Evolutionary conservation across 2,113 vertebrate genomes (phyloP), one percentile per base, ranked within the genome.

Genomic region (Engystomops pustulosus): DNA sequence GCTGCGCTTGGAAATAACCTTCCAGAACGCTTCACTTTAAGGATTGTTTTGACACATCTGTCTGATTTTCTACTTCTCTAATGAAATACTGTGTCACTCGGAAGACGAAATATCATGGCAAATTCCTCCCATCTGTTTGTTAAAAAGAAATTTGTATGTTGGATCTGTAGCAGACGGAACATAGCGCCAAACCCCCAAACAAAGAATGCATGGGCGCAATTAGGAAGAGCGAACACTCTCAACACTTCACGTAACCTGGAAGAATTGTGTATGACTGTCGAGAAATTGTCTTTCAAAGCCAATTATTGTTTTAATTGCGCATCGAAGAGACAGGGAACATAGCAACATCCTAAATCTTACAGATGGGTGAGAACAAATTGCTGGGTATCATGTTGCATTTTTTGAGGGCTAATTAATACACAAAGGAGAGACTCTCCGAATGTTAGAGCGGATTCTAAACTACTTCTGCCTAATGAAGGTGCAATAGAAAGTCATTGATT

Each of bases 241-340:
- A 75, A 65, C 55, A 36, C 44, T 62, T 41, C 51, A 32, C 34
- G 27, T 65, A 44, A 65, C 27, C 81, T 67, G 41, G 15, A 45
- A 65, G 53, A 75, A 62, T 36, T 76, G 23, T 45, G 76, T 30
- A 36, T 47, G 41, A 32, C 58, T 32, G 49, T 58, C 17, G 25
- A 44, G 45, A 69, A 84, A 27, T n/a, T 78, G 62, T 38, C 32
- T 53, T 49, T 68, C 44, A 77, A 44, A 78, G 72, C 30, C 67
- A 71, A 81, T 84, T 84, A 84, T 84, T 75, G 30, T 53, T 84
- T 84, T 84, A 84, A 84, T 84, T 84, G 82, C 72, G 69, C 47
- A 7, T 53, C 68, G 9, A 78, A 76, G 41, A 25, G 4, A 53
- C 45, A 49, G 47, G 44, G 47, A 76, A 53, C 49, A n/a, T 30